Evolutionary conservation across 2,113 vertebrate genomes (phyloP).

Genomic region (Marmota flaviventris): DNA sequence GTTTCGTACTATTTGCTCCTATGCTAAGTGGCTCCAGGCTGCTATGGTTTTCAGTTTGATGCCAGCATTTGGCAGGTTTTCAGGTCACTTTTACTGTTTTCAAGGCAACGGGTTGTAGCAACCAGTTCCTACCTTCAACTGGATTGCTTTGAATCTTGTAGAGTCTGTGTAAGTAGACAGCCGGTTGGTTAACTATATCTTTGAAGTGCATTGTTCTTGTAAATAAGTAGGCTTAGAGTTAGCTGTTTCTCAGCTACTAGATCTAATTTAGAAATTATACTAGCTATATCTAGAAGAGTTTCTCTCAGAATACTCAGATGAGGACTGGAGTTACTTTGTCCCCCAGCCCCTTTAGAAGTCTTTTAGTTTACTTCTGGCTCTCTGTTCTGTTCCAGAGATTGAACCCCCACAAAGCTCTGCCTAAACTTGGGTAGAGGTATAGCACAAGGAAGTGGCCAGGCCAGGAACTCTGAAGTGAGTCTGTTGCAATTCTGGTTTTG

Average conservation of each 20-base stretch:
- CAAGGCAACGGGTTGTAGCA: neutral
- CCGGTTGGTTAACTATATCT: neutral
- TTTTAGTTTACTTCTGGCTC: neutral
- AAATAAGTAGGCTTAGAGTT: neutral
- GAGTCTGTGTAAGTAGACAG: neutral
- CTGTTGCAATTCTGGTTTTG: neutral
- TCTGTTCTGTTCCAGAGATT: neutral
- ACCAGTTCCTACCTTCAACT: neutral
- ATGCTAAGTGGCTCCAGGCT: neutral
- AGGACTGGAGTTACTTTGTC: neutral
- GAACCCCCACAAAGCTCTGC: neutral
- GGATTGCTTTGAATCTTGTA: neutral
- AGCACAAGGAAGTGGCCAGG: neutral
- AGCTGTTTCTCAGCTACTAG: neutral
- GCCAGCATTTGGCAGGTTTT: slow-evolving; percentile 19
- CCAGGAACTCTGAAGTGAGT: neutral
- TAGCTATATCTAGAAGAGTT: neutral
- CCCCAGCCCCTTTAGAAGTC: neutral
- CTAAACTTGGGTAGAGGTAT: neutral
- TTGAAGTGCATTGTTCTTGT: neutral
- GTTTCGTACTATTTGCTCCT: slow-evolving; percentile 29
- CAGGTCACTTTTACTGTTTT: slow-evolving; percentile 48
- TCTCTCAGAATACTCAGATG: neutral
- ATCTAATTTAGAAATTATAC: neutral
- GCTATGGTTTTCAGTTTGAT: neutral